A percentile compares a stretch with the other conserved stretches of the same genome.
Conservation (phyloP, 2,113 vertebrate genomes). For the Hylia prasina region DNA sequence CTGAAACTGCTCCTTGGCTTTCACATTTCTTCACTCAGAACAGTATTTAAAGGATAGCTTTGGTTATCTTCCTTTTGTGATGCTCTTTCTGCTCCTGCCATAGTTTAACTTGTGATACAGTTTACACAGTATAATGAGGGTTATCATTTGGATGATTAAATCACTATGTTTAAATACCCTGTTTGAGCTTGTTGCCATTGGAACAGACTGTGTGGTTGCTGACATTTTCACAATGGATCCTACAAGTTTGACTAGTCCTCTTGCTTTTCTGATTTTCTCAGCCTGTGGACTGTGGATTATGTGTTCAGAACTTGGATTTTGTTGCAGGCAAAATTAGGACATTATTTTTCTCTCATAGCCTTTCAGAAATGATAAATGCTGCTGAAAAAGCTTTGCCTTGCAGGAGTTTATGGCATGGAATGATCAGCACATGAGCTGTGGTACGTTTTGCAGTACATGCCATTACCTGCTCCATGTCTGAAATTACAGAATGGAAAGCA, state of each 20-base stretch:
- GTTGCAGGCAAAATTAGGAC: background rate
- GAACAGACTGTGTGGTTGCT: background rate
- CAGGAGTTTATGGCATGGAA: background rate
- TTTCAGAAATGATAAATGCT: background rate
- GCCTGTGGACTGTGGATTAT: background rate
- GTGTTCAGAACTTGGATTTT: background rate
- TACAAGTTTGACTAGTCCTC: background rate
- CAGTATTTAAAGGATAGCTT: background rate
- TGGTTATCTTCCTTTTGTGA: background rate
- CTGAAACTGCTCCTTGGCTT: background rate
- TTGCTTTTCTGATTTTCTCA: background rate
- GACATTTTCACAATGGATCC: conserved; percentile 1
- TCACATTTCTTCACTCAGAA: background rate
- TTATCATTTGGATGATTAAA: conserved; percentile 4
- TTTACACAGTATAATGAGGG: background rate
- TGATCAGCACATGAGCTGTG: background rate
- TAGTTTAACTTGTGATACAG: background rate
- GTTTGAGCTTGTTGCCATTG: background rate
- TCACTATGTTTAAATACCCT: background rate
- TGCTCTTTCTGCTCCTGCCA: background rate
- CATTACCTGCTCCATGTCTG: background rate
- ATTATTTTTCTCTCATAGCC: background rate
- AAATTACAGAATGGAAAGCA: background rate
- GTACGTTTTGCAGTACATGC: background rate
- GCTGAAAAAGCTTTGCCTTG: background rate